Conservation (phyloP, 2,888 invertebrate species). For the Phengaris alcon region DNA sequence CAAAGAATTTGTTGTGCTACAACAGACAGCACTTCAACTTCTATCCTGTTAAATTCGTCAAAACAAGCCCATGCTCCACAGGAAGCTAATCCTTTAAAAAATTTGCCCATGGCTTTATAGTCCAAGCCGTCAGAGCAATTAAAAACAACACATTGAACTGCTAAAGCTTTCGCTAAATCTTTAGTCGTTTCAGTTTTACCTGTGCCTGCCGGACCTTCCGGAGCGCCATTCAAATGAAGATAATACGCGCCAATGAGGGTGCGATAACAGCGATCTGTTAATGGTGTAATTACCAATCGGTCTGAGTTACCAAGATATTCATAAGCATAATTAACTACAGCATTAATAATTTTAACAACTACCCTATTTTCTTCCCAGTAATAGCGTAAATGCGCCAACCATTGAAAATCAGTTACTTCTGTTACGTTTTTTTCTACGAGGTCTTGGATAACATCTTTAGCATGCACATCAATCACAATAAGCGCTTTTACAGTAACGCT, state of each 20-base stretch:
- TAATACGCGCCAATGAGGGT: conserved; percentile 91
- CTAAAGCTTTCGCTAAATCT: conserved; percentile 94
- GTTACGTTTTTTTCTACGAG: conserved; percentile 81
- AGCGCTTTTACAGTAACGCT: conserved; percentile 89
- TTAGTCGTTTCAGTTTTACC: conserved; percentile 96
- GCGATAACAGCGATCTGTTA: conserved; percentile 89
- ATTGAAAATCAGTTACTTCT: conserved; percentile 89
- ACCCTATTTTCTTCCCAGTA: conserved; percentile 87
- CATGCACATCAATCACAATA: conserved; percentile 92
- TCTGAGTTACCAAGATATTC: conserved; percentile 92
- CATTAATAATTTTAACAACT: conserved; percentile 87
- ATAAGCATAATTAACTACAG: conserved; percentile 87
- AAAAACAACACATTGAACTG: conserved; percentile 93
- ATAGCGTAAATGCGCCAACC: conserved; percentile 90
- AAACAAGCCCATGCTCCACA: conserved; percentile 94
- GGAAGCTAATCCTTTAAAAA: conserved; percentile 90
- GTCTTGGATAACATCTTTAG: conserved; percentile 87
- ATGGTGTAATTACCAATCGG: conserved; percentile 86
- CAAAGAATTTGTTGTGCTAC: conserved; percentile 92
- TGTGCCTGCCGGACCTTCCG: conserved; percentile 91
- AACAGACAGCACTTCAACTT: conserved; percentile 90
- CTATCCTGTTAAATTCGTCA: conserved; percentile 92
- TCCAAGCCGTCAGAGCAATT: conserved; percentile 93
- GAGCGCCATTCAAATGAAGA: conserved; percentile 90
- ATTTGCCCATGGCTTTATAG: conserved; percentile 92